Conservation (phyloP, 2,888 invertebrate species). For the Thera britannica region DNA sequence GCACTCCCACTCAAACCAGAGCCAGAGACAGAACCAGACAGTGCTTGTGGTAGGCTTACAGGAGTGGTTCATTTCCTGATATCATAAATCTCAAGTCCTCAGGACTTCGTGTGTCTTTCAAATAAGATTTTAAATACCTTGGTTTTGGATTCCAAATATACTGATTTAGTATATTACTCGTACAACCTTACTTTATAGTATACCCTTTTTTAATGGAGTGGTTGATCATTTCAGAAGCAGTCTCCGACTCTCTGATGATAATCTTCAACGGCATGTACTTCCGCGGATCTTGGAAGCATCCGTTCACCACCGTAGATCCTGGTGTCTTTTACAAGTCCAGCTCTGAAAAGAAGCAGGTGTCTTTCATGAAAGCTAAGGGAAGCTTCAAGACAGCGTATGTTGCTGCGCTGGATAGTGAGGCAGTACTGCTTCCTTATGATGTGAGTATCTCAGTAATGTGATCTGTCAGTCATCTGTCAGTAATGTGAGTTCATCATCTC, state of each 20-base stretch:
- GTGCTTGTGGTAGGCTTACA: too few relatives aligned
- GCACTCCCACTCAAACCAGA: too few relatives aligned
- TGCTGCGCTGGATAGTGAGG: conserved; percentile 87
- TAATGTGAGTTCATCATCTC: too few relatives aligned
- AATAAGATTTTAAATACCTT: too few relatives aligned
- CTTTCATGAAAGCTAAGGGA: conserved; percentile 88
- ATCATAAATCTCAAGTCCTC: too few relatives aligned
- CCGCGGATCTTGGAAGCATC: conserved; percentile 90
- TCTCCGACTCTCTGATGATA: conserved; percentile 86
- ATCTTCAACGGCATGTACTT: conserved; percentile 92
- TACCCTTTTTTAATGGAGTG: background rate
- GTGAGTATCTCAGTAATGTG: conserved; percentile 69
- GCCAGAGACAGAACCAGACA: too few relatives aligned
- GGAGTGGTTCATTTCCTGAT: too few relatives aligned
- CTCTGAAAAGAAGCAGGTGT: conserved; percentile 84
- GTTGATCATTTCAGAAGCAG: conserved; percentile 57
- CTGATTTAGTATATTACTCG: too few relatives aligned
- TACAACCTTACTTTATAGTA: background rate
- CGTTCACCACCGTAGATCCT: conserved; percentile 84
- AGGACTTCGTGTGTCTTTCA: too few relatives aligned
- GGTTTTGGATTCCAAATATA: too few relatives aligned
- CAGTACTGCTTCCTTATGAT: conserved; percentile 90
- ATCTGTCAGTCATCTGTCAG: too few relatives aligned
- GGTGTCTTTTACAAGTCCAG: conserved; percentile 87
- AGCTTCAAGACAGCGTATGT: conserved; percentile 86